phyloP scores from a whole-genome alignment of 2,797 vertebrate species.

The Perodicticus potto region DNA sequence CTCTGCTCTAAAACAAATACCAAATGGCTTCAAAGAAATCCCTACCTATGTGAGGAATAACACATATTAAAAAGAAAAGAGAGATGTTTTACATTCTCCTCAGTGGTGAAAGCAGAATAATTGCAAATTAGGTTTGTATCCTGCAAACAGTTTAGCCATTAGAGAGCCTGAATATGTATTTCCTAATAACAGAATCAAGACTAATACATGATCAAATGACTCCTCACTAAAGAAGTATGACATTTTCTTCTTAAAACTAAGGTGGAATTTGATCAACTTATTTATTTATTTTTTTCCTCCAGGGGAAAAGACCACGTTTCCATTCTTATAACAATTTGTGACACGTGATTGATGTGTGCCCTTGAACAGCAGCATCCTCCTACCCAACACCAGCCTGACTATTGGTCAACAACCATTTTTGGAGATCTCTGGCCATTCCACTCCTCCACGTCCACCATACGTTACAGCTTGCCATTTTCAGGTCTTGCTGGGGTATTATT shows the following conservation, averaged over 20 bases:
- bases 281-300: slow-evolving; percentile 5
- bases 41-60: neutral
- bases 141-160: neutral
- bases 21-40: slow-evolving; percentile 11
- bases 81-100: slow-evolving; percentile 17
- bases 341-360: neutral
- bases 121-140: neutral
- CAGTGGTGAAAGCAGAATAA: neutral
- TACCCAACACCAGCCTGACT: neutral
- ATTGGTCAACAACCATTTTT: slow-evolving; percentile 10
- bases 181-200: slow-evolving; percentile 38
- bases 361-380: neutral
- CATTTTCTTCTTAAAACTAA: slow-evolving; percentile 62
- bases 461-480: slow-evolving; percentile 64
- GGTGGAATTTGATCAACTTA: slow-evolving; percentile 9
- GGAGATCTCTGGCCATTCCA: slow-evolving; percentile 26
- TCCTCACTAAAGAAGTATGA: neutral
- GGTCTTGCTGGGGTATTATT: slow-evolving; percentile 60
- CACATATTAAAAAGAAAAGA: neutral
- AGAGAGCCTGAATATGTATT: neutral
- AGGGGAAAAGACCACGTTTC: slow-evolving; percentile 59
- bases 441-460: slow-evolving; percentile 35
- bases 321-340: neutral
- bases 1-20: slow-evolving; percentile 25
- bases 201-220: slow-evolving; percentile 17